phyloP scores from a whole-genome alignment of 2,113 vertebrate species.

The Spilogale gracilis region DNA sequence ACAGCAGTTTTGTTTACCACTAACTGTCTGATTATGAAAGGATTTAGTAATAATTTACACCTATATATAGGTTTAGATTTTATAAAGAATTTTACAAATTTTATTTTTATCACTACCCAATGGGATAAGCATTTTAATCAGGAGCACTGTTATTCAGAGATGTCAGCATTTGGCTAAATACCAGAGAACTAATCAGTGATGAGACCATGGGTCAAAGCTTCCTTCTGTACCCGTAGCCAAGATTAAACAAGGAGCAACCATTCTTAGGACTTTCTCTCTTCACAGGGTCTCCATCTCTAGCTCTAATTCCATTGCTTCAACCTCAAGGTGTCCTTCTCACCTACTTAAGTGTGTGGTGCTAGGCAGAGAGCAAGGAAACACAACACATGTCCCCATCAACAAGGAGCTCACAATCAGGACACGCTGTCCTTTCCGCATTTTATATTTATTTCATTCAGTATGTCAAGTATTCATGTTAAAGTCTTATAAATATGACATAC shows the following conservation, averaged over 20 bases:
- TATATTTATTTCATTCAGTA: slow-evolving; percentile 14
- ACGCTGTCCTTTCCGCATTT: background rate
- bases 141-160: background rate
- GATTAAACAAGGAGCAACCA: background rate
- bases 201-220: background rate
- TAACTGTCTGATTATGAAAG: background rate
- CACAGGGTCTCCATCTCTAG: background rate
- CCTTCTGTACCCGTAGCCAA: background rate
- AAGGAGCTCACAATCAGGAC: background rate
- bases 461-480: background rate
- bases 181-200: background rate
- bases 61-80: slow-evolving; percentile 19
- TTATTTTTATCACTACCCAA: background rate
- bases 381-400: background rate
- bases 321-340: background rate
- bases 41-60: background rate
- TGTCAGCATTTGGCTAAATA: background rate
- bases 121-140: background rate
- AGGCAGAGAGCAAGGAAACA: background rate
- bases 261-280: background rate
- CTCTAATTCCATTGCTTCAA: background rate
- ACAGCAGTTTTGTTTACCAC: background rate
- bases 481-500: background rate
- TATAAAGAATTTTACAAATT: background rate
- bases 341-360: background rate